Conservation (phyloP, 2,113 vertebrate species). For the Okapia johnstoni region DNA sequence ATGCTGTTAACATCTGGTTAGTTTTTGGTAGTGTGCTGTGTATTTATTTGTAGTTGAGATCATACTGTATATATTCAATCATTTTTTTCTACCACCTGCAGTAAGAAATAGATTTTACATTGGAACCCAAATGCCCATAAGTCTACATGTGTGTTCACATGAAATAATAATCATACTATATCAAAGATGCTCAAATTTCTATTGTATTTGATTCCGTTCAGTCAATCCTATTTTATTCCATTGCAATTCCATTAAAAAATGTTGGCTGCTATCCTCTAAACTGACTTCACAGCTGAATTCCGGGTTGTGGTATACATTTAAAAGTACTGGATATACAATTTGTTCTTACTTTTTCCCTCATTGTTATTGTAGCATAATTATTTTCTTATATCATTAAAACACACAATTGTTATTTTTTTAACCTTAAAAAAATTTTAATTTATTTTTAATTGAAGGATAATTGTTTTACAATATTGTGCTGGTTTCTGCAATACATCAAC, state of each 20-base stretch:
- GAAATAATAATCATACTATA: no score
- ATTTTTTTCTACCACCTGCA: not conserved
- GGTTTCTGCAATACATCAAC: not conserved
- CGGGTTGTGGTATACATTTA: not conserved
- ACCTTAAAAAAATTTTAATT: not conserved
- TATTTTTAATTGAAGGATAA: not conserved
- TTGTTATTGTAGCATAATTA: not conserved
- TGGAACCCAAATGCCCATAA: not conserved
- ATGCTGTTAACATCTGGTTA: not conserved
- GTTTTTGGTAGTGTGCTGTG: not conserved
- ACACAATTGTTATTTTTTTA: not conserved
- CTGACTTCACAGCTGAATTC: not conserved
- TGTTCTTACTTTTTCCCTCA: not conserved
- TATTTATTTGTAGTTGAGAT: not conserved
- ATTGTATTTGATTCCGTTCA: not conserved
- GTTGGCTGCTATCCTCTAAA: not conserved
- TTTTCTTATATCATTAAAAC: not conserved
- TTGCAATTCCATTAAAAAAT: not conserved
- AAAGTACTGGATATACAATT: not conserved
- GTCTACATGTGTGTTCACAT: not conserved
- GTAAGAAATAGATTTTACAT: not conserved
- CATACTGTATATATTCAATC: not conserved
- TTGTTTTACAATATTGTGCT: not conserved
- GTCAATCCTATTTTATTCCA: not conserved
- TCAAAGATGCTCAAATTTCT: not conserved